Evolutionary conservation across 2,888 invertebrate species (phyloP), one percentile per base, ranked within the genome.

Genomic region (Volucella bombylans): DNA sequence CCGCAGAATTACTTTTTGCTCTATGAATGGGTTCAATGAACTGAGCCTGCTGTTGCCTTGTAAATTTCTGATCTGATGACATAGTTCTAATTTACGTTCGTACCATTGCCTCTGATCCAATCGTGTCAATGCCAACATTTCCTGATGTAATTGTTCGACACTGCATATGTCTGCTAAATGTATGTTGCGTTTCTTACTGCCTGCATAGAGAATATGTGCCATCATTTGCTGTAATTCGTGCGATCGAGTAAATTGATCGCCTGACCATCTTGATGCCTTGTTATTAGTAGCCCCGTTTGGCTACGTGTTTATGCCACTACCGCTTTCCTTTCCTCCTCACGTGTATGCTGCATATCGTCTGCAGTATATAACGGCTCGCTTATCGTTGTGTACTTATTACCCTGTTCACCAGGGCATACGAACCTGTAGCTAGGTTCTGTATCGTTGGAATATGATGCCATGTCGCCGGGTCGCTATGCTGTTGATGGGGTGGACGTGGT

Each of bases 321-420:
- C 15, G 65, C n/a, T 50, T 31, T 14, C 52, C 43, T 77, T 43
- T 67, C 61, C 43, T 67, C 65, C 50, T 31, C 45, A 8, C 15
- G 54, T 31, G 38, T 15, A 6, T 47, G 31, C 15, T 47, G 54
- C 0, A 77, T 38, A 77, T 77, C 39, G 6, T 52, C 68, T 47
- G 45, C 18, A 14, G 31, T 43, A 23, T 38, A 64, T 64, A 54
- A 64, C 9, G 65, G 39, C 23, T 65, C 65, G 41, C 57, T 14
- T 65, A 9, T 2, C 9, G 15, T 64, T 11, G 14, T 39, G 18
- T 57, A 55, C n/a, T 1, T 2, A 57, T 64, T 41, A 71, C 0
- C 69, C 64, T 8, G 50, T 23, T 64, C 69, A 78, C 78, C 78
- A 64, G 15, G 71, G 71, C 10, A 14, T 43, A 52, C 69, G 55